phyloP scores from a whole-genome alignment of 1,140 invertebrate genomes.

The Scaptodrosophila lebanonensis region DNA sequence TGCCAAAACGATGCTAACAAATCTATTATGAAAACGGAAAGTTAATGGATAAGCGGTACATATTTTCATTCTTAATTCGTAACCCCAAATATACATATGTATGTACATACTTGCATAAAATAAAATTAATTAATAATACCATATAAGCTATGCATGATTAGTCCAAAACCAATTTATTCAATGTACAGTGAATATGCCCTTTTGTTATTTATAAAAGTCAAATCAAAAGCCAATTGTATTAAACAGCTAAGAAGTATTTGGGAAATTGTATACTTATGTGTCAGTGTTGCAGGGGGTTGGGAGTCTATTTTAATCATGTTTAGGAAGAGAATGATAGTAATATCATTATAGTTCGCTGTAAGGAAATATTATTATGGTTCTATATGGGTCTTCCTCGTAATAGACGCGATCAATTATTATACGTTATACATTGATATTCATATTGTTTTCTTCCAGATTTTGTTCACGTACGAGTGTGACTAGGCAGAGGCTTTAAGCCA shows the following conservation, averaged over 20 bases:
- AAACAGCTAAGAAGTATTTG: slow-evolving; percentile 25
- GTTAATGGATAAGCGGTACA: no score
- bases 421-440: no score
- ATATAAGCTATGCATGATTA: slow-evolving; percentile 1
- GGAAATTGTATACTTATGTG: slow-evolving; percentile 61
- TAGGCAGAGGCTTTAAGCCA: no score
- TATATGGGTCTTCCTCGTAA: no score
- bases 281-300: slow-evolving; percentile 33
- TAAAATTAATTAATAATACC: no score
- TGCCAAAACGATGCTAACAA: no score
- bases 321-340: slow-evolving; percentile 14
- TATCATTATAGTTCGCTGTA: slow-evolving; percentile 19
- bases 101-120: slow-evolving; percentile 19
- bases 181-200: neutral
- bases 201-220: neutral
- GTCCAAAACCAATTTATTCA: slow-evolving; percentile 3
- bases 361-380: no score
- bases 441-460: no score
- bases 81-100: neutral
- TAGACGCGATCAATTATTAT: no score
- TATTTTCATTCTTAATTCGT: no score
- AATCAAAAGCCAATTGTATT: slow-evolving; percentile 27
- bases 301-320: slow-evolving; percentile 35
- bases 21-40: no score
- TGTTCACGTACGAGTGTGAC: no score